These are phyloP conservation scores for Melierax canorus DNA, from an alignment of 2,113 vertebrate species.

Conservation along the genomic window DNA sequence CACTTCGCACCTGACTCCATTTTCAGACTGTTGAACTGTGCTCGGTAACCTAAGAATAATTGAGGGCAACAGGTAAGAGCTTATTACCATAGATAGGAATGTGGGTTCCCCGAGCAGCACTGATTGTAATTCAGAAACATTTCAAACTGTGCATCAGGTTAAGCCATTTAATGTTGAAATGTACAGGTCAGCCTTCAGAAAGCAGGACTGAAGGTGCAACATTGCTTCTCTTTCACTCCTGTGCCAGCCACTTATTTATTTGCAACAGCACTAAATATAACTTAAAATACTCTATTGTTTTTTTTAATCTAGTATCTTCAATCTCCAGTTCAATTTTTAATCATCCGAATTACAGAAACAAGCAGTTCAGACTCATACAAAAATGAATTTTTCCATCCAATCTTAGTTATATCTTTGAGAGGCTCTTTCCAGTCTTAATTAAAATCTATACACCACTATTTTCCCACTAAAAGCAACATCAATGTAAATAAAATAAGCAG, in stretches of 20 bases:
- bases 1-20: neutral
- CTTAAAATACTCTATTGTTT: neutral
- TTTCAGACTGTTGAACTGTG: neutral
- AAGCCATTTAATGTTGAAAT: rapidly evolving
- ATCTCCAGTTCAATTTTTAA: neutral
- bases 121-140: neutral
- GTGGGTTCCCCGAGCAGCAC: neutral
- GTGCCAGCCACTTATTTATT: neutral
- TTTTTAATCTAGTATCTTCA: neutral
- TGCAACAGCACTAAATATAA: neutral
- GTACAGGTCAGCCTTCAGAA: neutral
- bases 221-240: neutral
- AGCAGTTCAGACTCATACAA: neutral
- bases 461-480: neutral
- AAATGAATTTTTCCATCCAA: neutral
- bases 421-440: neutral
- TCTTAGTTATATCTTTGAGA: neutral
- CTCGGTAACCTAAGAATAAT: neutral
- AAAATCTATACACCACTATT: neutral
- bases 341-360: neutral
- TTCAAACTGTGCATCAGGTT: rapidly evolving
- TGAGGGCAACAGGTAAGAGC: neutral
- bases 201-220: neutral
- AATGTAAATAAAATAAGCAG: neutral
- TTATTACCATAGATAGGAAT: neutral